These are phyloP conservation scores for Pseudopleuronectes americanus DNA, from an alignment of 2,797 vertebrate genomes.

Conservation along the genomic window DNA sequence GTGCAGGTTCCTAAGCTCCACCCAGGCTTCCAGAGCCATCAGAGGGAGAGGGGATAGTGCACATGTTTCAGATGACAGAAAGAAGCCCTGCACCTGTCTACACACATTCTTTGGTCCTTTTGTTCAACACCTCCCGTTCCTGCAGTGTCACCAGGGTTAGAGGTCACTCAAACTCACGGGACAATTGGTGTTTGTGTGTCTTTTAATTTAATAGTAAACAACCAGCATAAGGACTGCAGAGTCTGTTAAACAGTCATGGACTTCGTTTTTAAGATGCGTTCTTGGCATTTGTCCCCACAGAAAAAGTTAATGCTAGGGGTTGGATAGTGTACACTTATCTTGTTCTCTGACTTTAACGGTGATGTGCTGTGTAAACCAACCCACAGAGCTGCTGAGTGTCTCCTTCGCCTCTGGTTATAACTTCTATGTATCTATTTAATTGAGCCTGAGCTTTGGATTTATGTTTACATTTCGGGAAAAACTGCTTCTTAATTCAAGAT, in stretches of 20 bases:
- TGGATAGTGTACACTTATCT: conserved; percentile 29
- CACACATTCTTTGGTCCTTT: conserved; percentile 73
- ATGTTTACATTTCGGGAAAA: too few species aligned
- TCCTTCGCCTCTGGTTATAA: not conserved
- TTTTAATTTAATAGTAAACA: conserved; percentile 51
- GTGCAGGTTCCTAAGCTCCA: conserved; percentile 11
- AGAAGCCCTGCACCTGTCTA: conserved; percentile 71
- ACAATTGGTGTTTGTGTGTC: conserved; percentile 34
- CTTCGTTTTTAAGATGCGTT: conserved; percentile 36
- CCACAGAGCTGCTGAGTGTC: conserved; percentile 4
- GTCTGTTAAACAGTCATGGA: conserved; percentile 46
- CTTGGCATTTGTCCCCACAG: conserved; percentile 30
- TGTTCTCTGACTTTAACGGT: conserved; percentile 42
- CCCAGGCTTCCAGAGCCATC: conserved; percentile 61
- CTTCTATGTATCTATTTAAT: not conserved
- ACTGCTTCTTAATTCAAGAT: too few species aligned
- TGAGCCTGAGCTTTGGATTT: too few species aligned
- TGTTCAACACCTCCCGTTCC: conserved; percentile 72
- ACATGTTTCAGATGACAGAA: conserved; percentile 67
- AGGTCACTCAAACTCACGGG: conserved; percentile 36
- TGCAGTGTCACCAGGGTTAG: conserved; percentile 55
- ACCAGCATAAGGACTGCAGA: conserved; percentile 15
- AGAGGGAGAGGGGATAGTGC: conserved; percentile 35
- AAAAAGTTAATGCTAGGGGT: conserved; percentile 43
- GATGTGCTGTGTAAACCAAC: conserved; percentile 28